Conservation (phyloP, 2,113 vertebrate genomes). For the human region DNA sequence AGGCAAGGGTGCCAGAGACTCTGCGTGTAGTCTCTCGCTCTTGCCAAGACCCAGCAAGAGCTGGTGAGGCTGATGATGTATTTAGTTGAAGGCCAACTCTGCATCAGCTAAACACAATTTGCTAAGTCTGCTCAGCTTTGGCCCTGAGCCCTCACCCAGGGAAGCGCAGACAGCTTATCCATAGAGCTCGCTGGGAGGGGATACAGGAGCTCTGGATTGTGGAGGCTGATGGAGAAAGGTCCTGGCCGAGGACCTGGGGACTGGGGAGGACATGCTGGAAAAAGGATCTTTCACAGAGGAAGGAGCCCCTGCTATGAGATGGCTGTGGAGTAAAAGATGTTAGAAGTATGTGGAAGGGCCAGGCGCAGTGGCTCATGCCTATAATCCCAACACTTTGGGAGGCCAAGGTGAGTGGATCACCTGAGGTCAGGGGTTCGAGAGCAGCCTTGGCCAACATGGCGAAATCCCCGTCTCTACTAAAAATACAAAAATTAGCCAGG, state of each 20-base stretch:
- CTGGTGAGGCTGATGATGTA: not conserved
- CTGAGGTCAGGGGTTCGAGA: not conserved
- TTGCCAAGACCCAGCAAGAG: conserved; percentile 37
- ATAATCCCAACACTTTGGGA: not conserved
- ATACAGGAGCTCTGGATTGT: not conserved
- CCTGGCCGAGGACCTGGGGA: not conserved
- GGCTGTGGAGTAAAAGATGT: not conserved
- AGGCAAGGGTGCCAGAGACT: conserved; percentile 13
- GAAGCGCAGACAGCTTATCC: not conserved
- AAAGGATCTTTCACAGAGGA: not conserved
- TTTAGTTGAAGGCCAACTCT: not conserved
- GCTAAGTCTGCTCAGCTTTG: not conserved
- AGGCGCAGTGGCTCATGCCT: not conserved
- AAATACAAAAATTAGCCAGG: not conserved
- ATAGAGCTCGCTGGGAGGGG: not conserved
- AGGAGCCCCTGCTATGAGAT: not conserved
- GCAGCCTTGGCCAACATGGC: not conserved
- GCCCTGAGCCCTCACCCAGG: not conserved
- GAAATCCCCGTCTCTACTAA: not conserved
- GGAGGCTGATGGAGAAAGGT: not conserved
- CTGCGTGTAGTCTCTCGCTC: conserved; percentile 7
- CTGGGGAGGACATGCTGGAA: not conserved
- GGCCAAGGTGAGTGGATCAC: not conserved
- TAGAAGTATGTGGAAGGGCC: not conserved
- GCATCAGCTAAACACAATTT: not conserved